Evolutionary conservation across 2,797 vertebrate species (phyloP).

Genomic region (Cynodonichthys magdalenae): DNA sequence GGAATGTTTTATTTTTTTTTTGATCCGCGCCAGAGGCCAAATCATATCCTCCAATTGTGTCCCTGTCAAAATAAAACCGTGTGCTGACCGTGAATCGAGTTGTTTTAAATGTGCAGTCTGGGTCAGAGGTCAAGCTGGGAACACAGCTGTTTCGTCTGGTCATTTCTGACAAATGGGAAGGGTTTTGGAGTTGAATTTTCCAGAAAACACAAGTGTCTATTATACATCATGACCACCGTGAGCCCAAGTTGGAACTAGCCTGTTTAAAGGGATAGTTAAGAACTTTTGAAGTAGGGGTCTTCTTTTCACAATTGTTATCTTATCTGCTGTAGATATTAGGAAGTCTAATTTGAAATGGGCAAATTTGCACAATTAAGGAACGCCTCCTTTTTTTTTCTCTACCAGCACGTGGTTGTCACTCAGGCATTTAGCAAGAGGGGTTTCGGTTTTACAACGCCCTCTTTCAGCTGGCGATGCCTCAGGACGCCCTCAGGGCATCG

Average conservation of each 20-base stretch:
- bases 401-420: too few relatives aligned
- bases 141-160: constrained; percentile 57
- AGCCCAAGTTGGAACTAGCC: constrained; percentile 11
- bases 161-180: constrained; percentile 22
- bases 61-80: constrained; percentile 52
- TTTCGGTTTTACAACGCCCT: too few relatives aligned
- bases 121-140: constrained; percentile 53
- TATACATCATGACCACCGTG: constrained; percentile 22
- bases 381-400: too few relatives aligned
- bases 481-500: too few relatives aligned
- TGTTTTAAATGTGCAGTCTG: constrained; percentile 25
- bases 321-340: too few relatives aligned
- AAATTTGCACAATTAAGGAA: too few relatives aligned
- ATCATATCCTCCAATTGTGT: constrained; percentile 65
- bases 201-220: constrained; percentile 28
- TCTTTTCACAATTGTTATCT: too few relatives aligned
- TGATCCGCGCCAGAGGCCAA: constrained; percentile 40
- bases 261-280: constrained; percentile 25
- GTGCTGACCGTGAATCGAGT: constrained; percentile 54
- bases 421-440: too few relatives aligned
- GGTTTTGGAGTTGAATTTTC: constrained; percentile 19
- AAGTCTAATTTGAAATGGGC: too few relatives aligned
- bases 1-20: constrained; percentile 63
- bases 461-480: too few relatives aligned
- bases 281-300: too few relatives aligned